Conservation (phyloP, 2,113 vertebrate species). For the Tylochromis polylepis region DNA sequence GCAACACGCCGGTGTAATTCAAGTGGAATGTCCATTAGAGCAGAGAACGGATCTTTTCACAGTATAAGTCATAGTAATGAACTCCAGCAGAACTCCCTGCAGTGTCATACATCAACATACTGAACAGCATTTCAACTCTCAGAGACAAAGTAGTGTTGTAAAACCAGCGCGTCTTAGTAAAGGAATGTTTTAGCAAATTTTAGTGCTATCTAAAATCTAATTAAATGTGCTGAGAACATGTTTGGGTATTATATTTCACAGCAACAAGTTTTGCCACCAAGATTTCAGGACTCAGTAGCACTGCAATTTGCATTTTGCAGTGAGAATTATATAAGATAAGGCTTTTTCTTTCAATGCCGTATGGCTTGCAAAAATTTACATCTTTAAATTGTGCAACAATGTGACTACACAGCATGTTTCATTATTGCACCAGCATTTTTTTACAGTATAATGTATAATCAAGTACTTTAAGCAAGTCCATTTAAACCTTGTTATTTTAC, state of each 20-base stretch:
- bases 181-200: conserved; percentile 1
- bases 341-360: neutral
- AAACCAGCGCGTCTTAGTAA: neutral
- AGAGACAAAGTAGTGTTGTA: conserved; percentile 13
- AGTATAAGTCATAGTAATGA: conserved; percentile 60
- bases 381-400: neutral
- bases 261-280: neutral
- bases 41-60: conserved; percentile 28
- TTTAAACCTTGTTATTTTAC: neutral
- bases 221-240: neutral
- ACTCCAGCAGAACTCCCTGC: conserved; percentile 36
- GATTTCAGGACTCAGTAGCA: neutral
- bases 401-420: neutral
- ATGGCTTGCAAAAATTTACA: neutral
- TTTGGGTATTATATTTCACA: neutral
- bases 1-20: conserved; percentile 20
- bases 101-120: conserved; percentile 28
- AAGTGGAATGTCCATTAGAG: conserved; percentile 40
- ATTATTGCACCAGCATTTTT: neutral
- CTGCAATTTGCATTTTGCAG: neutral
- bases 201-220: neutral
- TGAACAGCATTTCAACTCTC: neutral
- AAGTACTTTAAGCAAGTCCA: neutral
- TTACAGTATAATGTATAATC: neutral
- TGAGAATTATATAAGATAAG: neutral